Conservation (phyloP, 2,888 invertebrate genomes). For the Melanostoma scalare region DNA sequence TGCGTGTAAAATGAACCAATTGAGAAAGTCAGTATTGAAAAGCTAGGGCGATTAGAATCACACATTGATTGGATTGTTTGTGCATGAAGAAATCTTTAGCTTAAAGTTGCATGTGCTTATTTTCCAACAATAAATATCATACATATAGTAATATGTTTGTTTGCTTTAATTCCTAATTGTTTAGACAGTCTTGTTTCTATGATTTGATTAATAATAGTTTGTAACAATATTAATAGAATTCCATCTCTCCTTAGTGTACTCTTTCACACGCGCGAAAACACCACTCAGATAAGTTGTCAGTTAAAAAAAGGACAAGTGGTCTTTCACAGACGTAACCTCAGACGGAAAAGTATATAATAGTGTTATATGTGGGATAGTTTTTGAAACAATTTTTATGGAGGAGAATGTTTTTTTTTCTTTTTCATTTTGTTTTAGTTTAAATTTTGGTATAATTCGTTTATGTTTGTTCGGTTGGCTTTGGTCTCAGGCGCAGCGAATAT, state of each 20-base stretch:
- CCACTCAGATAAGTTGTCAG: conserved; percentile 31
- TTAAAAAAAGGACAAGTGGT: conserved; percentile 29
- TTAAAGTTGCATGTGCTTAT: conserved; percentile 65
- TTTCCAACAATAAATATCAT: conserved; percentile 63
- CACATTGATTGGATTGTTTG: conserved; percentile 64
- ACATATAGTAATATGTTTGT: conserved; percentile 47
- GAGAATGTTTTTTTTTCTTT: conserved; percentile 15
- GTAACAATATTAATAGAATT: conserved; percentile 68
- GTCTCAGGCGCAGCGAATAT: conserved; percentile 60
- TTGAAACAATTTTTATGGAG: conserved; percentile 9
- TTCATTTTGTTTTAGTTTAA: conserved; percentile 40
- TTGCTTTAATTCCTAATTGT: conserved; percentile 69
- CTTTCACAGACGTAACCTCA: conserved; percentile 27
- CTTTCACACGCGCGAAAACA: conserved; percentile 38
- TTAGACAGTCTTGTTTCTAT: conserved; percentile 76
- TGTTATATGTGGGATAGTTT: conserved; percentile 31
- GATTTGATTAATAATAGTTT: conserved; percentile 71
- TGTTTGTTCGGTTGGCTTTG: conserved; percentile 72
- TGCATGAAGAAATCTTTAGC: conserved; percentile 68
- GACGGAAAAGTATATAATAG: conserved; percentile 46
- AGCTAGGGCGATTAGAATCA: conserved; percentile 44
- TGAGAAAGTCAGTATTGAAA: conserved; percentile 42
- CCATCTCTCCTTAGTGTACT: conserved; percentile 47
- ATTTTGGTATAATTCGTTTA: conserved; percentile 73
- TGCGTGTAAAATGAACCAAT: conserved; percentile 37